These are phyloP conservation scores for Proteles cristata DNA, from an alignment of 2,113 vertebrate genomes.

Conservation along the genomic window DNA sequence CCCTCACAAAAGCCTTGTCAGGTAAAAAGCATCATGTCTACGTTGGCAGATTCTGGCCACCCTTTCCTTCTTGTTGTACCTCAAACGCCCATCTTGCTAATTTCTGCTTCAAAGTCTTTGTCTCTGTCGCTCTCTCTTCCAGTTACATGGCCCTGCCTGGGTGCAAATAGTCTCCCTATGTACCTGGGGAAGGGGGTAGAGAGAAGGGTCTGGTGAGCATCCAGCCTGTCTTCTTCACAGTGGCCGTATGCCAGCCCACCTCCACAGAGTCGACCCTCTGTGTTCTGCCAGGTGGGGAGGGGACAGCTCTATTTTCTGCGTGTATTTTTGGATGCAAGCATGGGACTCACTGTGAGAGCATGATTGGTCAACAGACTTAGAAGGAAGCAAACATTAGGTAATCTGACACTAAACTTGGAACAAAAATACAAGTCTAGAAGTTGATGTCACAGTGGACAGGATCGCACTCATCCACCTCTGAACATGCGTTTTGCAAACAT, in stretches of 20 bases:
- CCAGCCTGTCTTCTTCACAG: background rate
- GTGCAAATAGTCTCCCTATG: background rate
- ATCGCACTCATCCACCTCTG: background rate
- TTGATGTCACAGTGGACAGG: background rate
- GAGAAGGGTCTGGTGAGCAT: background rate
- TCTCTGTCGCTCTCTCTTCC: background rate
- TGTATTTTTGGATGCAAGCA: background rate
- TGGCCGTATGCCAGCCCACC: background rate
- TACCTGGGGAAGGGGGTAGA: no score
- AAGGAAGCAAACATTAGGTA: no score
- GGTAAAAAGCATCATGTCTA: background rate
- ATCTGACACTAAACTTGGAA: background rate
- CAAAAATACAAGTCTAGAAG: background rate
- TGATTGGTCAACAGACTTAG: background rate
- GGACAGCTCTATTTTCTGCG: background rate
- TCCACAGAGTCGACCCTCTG: fast-evolving
- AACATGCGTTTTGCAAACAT: background rate
- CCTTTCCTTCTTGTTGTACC: background rate
- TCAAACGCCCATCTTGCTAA: background rate
- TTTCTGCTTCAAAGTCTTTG: background rate
- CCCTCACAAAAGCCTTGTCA: background rate
- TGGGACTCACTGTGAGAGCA: no score
- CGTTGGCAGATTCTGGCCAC: background rate
- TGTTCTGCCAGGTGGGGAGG: background rate
- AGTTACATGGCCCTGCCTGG: background rate